Base-by-base conservation (phyloP, 37 sponge, comb jelly and placozoan species). In the Petrosia ficiformis region DNA sequence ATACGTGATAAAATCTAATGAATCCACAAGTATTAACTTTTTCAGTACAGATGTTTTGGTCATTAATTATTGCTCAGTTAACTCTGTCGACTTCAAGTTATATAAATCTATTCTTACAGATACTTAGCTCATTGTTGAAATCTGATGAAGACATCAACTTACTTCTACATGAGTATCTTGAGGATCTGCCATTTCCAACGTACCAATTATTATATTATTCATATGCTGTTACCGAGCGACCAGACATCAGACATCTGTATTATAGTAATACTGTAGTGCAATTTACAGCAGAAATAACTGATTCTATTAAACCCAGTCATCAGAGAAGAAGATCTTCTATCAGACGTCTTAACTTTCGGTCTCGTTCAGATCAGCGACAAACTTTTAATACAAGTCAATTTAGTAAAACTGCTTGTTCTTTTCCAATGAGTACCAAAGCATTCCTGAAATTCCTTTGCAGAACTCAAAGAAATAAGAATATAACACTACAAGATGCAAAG, bases 191-290 rank as follows among this genome's bases (percentile, higher is more conserved):
- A 4, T 83, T 61, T 44, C 14, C 33, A 1, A 31, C 34, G n/a
- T 71, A 75, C 24, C 77, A 82, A 42, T 38, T 69, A n/a, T 75
- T 82, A 4, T 82, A 82, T 42, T 82, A 59, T 35, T 39, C 59
- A 1, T 57, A 74, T 42, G 48, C 38, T 24, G 36, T 67, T 19
- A n/a, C 35, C 5, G 43, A 82, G 5, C 29, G 82, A 2, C 68
- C 82, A 25, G 82, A 82, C 42, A 74, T 82, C 21, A 37, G 11
- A 8, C 63, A 61, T 22, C 28, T 61, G 5, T 61, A 61, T 22
- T 26, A 8, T 29, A 11, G 28, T 11, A 26, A 61, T 61, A 6
- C 63, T 11, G n/a, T n/a, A n/a, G n/a, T n/a, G n/a, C n/a, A n/a
- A n/a, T n/a, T n/a, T n/a, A 10, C 14, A 10, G 63, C 22, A 6